A percentile compares a stretch with the other conserved stretches of the same genome.
phyloP scores from a whole-genome alignment of 2,888 invertebrate species.

The Mayetiola destructor region DNA sequence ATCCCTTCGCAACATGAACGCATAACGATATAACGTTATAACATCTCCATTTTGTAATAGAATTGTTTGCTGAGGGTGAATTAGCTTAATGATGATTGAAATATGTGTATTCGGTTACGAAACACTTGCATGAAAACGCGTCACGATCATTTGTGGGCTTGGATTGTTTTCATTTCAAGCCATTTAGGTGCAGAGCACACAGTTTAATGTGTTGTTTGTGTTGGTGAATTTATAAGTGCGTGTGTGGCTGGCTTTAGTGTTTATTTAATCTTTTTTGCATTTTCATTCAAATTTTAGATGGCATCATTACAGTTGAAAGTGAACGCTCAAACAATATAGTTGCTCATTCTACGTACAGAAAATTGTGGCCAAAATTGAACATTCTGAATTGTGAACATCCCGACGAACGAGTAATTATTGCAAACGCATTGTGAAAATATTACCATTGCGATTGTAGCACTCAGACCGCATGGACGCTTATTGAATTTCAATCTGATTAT shows the following conservation, averaged over 20 bases:
- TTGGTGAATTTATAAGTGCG: background rate
- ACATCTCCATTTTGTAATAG: slow-evolving; percentile 12
- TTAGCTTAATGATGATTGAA: slow-evolving; percentile 38
- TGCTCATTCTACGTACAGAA: background rate
- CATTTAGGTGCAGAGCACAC: too few relatives aligned
- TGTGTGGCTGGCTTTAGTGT: slow-evolving; percentile 2
- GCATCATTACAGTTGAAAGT: slow-evolving; percentile 6
- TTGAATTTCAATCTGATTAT: slow-evolving; percentile 2
- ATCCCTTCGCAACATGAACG: too few relatives aligned
- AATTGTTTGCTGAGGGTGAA: slow-evolving; percentile 28
- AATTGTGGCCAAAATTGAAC: background rate
- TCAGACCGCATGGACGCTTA: slow-evolving; percentile 6
- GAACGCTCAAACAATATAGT: background rate
- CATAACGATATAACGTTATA: background rate
- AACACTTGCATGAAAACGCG: slow-evolving; percentile 3
- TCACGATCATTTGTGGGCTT: slow-evolving; percentile 2
- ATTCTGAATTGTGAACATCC: background rate
- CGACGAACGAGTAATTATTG: background rate
- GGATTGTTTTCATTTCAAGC: background rate
- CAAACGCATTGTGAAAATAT: background rate
- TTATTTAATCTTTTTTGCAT: background rate
- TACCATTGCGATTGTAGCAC: background rate
- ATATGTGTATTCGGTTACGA: slow-evolving; percentile 24
- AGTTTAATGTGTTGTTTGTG: background rate
- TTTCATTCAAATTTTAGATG: background rate